Base-by-base conservation (phyloP, 1,140 invertebrate genomes). In the Ylistrum balloti region DNA sequence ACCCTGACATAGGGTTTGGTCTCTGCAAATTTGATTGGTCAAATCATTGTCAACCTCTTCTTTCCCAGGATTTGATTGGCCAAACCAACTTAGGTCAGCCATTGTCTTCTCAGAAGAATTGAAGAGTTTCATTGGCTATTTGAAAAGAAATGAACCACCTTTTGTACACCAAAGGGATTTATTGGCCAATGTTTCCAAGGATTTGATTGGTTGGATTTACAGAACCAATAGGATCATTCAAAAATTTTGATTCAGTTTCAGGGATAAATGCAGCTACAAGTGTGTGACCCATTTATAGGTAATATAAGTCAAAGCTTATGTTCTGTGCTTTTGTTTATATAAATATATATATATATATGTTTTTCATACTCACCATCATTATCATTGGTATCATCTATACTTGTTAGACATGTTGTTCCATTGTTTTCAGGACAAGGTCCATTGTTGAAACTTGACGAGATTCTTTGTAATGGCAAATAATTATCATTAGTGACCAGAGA, bases 1-100 rank as follows among this genome's bases (percentile, higher is more conserved):
- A 13, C 94, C 94, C 32, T 94, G 92, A 94, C 41, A 87, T 38
- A 87, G 35, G 35, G 22, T 87, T 87, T 35, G 33, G 33, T 35
- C 33, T 86, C 33, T 87, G 33, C 35, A 87, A 34, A 35, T 87
- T 34, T 87, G 35, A 87, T 34, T 87, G 56, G 56, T 74, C 56
- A 74, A 74, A 74, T 74, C 56, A 74, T 74, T 22, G 56, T 74
- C 56, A 74, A 17, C 22, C n/a, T 28, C n/a, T 74, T 74, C 56
- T 74, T 74, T 28, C 56, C n/a, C 22, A 28, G 56, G n/a, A 74
- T 28, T 74, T 74, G 56, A 74, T 74, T 74, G 56, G 56, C 56
- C n/a, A 74, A 74, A 74, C 22, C 20, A 74, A n/a, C 56, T 28
- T 28, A 74, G 56, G 56, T 74, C 56, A 74, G 17, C 56, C 22